Base-by-base conservation (phyloP, 2,113 vertebrate species). In the Myotis yumanensis region DNA sequence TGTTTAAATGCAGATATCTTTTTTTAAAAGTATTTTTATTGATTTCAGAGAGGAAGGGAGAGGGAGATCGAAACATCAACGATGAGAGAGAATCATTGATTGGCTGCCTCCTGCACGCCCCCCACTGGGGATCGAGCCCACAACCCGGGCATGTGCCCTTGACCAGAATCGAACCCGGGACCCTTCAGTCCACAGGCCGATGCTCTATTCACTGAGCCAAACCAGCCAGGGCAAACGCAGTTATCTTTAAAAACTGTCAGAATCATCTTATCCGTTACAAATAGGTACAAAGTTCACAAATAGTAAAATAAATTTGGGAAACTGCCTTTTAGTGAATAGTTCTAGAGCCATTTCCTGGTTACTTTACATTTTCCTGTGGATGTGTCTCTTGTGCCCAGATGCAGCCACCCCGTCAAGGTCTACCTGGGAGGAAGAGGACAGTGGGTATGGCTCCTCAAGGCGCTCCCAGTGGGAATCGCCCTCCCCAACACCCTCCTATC, bases 401-500 rank as follows among this genome's bases (percentile, higher is more conserved):
- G 98, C 99, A 90, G 98, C 98, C 46, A 99, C 99, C 0, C 99
- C 99, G 0, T 99, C 99, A 6, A 98, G 99, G 87, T 99, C 99
- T 18, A 98, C 99, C 96, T 99, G 99, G 99, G 99, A 99, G 64
- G 99, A 99, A 81, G 99, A 99, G 28, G 99, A 99, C 79, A 98
- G 98, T 16, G 98, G 99, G 71, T 99, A 93, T 96, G 95, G 97
- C 85, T 98, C 97, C 18, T 97, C 98, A 1, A 98, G 98, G 25
- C 99, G 99, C 90, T 99, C 99, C 0, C 99, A 99, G 88, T 99
- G 99, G 99, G 99, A 99, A 77, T 99, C 99, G 3, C 99, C 99
- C 0, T 99, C 99, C 15, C 99, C 99, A 0, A 86, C 98, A 0
- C 99, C 98, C 11, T 99, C 99, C n/a, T 97, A 81, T 73, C 98